Evolutionary conservation across 2,113 vertebrate species (phyloP), one percentile per base, ranked within the genome.

Genomic region (Seriola quinqueradiata): DNA sequence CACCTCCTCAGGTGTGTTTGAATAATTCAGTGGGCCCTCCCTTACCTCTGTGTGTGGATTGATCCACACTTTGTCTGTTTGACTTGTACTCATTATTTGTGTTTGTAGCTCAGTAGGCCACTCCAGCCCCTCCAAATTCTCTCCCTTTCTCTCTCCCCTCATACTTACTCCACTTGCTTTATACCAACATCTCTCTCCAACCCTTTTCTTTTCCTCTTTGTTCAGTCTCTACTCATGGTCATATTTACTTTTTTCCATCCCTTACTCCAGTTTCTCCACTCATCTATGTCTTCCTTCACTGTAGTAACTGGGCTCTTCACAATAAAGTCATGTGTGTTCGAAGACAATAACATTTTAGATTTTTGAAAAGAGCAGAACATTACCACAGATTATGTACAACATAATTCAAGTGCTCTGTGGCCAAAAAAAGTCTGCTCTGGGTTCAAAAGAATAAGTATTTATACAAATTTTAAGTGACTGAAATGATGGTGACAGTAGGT

Each of bases 1-100:
- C 81, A 89, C 80, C 87, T 93, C 92, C 91, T 89, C 86, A 90
- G 93, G 93, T 94, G 90, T 55, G 55, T 85, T 67, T 93, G 54
- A 93, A 92, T 94, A 82, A 93, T 94, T 93, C 86, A 94, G 75
- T 23, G 58, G 40, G 48, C 84, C 79, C 86, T 61, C 79, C 72
- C 77, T 64, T 69, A 57, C 60, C 77, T 87, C 54, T 23, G 32
- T 48, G 70, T 67, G 75, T 58, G 65, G 75, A 92, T 92, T 87
- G 90, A 90, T 90, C 84, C 76, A 75, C 89, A 65, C 79, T 75
- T 80, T 89, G 80, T 86, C 74, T 52, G 2, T 85, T 87, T 66
- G 55, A 76, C 72, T 85, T 75, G 58, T 2, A 38, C 77, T 89
- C 67, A 78, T 88, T 87, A 79, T 87, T 88, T 86, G 82, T 86